Evolutionary conservation across 2,113 vertebrate genomes (phyloP).

Genomic region (Rhodinocichla rosea): DNA sequence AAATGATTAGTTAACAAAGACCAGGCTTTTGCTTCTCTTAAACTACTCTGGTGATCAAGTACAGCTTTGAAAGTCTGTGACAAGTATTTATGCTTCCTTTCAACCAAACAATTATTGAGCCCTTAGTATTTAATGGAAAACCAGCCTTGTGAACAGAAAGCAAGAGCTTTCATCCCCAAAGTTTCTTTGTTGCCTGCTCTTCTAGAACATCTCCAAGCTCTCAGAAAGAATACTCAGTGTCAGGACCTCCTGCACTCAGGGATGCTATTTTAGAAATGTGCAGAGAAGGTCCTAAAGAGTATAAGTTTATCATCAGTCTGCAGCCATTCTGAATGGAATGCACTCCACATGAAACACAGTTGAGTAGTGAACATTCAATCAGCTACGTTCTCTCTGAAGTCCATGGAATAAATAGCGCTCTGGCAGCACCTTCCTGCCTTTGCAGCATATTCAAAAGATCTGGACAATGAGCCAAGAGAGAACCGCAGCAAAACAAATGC

Average conservation of each 20-base stretch:
- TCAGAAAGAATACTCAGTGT: not conserved
- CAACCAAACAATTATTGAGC: not conserved
- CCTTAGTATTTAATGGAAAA: not conserved
- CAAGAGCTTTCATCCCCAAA: not conserved
- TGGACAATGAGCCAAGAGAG: not conserved
- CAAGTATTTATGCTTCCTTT: not conserved
- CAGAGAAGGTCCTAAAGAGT: not conserved
- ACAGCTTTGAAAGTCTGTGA: not conserved
- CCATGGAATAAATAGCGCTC: not conserved
- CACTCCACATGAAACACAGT: not conserved
- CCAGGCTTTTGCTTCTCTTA: not conserved
- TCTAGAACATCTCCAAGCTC: not conserved
- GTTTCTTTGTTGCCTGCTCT: not conserved
- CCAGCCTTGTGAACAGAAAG: not conserved
- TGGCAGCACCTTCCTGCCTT: not conserved
- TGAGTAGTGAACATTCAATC: not conserved
- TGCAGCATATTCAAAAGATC: not conserved
- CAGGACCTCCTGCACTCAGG: not conserved
- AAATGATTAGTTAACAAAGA: not conserved
- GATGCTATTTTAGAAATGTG: not conserved
- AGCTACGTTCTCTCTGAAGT: not conserved
- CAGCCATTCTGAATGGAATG: not conserved
- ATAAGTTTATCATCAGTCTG: not conserved
- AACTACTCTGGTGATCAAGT: not conserved
- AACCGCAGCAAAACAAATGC: not conserved